Base-by-base conservation (phyloP, 2,797 vertebrate species). In the Lerista edwardsae region DNA sequence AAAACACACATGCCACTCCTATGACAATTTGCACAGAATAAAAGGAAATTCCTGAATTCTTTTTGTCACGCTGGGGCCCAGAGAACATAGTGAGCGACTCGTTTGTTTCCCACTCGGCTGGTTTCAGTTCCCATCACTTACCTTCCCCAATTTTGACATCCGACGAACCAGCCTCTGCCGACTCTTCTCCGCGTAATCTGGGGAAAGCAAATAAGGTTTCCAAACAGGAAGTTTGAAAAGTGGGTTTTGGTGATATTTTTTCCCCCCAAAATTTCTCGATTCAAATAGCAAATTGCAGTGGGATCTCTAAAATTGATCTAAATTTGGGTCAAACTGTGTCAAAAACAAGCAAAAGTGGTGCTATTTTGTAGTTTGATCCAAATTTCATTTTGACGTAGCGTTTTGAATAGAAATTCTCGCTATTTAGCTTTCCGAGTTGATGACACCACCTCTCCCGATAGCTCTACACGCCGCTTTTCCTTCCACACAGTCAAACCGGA, bases 121-220 rank as follows among this genome's bases (percentile, higher is more conserved):
- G 55, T 65, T 6, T 4, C 0, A 12, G 75, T 17, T n/a, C 65
- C 0, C 4, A 41, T 4, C 17, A 79, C 96, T 97, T 91, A 99
- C 98, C 95, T 97, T 98, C 94, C 98, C 98, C 74, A 98, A 92
- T 62, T 98, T 97, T 0, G 94, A 87, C 68, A 98, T 96, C 86
- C 94, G 94, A 15, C 97, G 97, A 92, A 98, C 76, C 88, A 98
- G 96, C 85, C 97, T 97, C 89, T 97, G 97, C 93, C 96, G 98
- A 92, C 97, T 98, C 97, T 97, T 98, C 55, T 98, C 97, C 61
- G 91, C 86, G n/a, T 97, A 98, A 92, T 96, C 98, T 99, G 86
- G 83, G 81, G 0, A 89, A 79, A 74, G 12, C 23, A 1, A 88
- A 78, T 0, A 36, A 57, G 65, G 8, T 1, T 79, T 81, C 82